phyloP scores from a whole-genome alignment of 2,797 vertebrate species.

The Propithecus perrieri region DNA sequence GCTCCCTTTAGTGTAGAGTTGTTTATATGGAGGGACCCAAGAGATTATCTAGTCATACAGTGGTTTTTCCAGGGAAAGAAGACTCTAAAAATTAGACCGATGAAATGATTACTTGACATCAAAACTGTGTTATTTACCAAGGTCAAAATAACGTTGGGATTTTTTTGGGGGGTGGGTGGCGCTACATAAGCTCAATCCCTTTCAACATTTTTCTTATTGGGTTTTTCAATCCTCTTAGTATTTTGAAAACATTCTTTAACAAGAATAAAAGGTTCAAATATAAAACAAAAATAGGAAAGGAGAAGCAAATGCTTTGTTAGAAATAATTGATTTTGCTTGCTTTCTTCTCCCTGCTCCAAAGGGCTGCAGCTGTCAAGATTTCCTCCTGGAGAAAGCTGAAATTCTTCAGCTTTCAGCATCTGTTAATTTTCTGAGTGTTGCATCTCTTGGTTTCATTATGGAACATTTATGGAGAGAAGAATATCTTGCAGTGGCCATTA shows the following conservation, averaged over 20 bases:
- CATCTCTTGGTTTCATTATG: background rate
- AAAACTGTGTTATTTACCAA: background rate
- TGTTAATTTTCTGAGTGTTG: constrained; percentile 1
- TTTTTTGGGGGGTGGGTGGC: background rate
- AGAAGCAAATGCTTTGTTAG: background rate
- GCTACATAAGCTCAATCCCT: background rate
- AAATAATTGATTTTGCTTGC: background rate
- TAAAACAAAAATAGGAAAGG: background rate
- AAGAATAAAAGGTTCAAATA: background rate
- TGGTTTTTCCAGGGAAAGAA: background rate
- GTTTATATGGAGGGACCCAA: background rate
- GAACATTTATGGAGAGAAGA: background rate
- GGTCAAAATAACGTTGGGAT: background rate
- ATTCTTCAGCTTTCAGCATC: background rate
- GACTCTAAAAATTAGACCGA: background rate
- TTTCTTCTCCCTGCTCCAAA: background rate
- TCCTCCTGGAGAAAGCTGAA: background rate
- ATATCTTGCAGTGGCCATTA: background rate
- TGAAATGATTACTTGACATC: background rate
- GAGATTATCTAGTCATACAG: background rate
- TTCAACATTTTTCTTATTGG: background rate
- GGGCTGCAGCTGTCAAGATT: background rate
- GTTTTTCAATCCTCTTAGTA: background rate
- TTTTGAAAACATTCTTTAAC: background rate
- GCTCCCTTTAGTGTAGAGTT: background rate